These are phyloP conservation scores for Brachionus koreanus DNA, from an alignment of 1,140 invertebrate genomes.

Conservation along the genomic window DNA sequence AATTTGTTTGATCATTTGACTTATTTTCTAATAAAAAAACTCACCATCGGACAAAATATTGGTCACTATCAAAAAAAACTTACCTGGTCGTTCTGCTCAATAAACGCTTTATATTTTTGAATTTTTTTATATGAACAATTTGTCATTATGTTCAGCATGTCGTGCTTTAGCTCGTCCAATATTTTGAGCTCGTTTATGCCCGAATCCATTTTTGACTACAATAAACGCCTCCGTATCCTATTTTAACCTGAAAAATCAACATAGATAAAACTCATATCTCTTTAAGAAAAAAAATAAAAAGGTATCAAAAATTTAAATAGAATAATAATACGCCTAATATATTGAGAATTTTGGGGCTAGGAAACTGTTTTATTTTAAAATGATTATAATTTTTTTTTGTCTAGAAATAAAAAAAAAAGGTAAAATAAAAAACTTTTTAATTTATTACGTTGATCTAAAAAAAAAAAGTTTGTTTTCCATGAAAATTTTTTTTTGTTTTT, in stretches of 20 bases:
- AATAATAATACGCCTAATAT: not conserved
- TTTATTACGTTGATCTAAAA: not conserved
- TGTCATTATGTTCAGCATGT: not conserved
- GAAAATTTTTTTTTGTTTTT: not conserved
- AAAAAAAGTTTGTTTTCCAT: not conserved
- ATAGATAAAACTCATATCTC: not conserved
- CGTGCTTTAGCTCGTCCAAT: not conserved
- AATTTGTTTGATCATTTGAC: not conserved
- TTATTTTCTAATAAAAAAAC: not conserved
- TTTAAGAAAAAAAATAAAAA: not conserved
- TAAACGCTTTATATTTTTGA: not conserved
- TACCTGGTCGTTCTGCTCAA: slow-evolving; percentile 30
- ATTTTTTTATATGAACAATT: not conserved
- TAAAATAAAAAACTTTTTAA: not conserved
- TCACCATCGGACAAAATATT: not conserved
- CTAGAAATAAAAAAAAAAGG: not conserved
- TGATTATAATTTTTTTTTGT: slow-evolving; percentile 8
- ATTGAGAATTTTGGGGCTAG: not conserved
- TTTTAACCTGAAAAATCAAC: not conserved
- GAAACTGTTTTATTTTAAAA: slow-evolving; percentile 4
- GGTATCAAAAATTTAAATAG: not conserved
- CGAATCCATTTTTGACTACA: not conserved
- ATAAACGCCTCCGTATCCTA: not conserved
- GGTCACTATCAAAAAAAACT: not conserved
- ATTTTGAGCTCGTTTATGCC: not conserved